Conservation (phyloP, 2,113 vertebrate species). For the Clarias magur region DNA sequence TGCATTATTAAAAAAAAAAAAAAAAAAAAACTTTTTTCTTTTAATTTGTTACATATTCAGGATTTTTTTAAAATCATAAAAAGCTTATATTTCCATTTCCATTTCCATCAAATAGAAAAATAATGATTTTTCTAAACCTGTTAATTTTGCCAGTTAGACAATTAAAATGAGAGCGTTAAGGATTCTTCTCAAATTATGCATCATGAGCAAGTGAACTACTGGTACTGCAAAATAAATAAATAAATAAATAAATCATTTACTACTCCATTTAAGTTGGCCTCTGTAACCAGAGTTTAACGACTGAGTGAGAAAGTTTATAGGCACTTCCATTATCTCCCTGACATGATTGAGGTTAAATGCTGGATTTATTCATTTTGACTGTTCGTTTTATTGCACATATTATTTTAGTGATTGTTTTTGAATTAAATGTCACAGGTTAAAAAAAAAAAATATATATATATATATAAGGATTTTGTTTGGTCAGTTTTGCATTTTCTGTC, state of each 20-base stretch:
- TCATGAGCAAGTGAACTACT: not conserved
- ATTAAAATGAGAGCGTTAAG: no score
- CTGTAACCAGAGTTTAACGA: not conserved
- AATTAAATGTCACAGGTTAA: not conserved
- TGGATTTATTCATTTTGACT: not conserved
- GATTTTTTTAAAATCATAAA: no score
- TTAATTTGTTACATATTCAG: no score
- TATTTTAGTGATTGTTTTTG: not conserved
- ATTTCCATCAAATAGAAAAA: no score
- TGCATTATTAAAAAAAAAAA: not conserved
- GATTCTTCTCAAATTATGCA: not conserved
- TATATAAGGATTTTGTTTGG: not conserved
- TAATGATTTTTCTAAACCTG: no score
- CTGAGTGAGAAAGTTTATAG: conserved; percentile 7
- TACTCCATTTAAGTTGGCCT: not conserved
- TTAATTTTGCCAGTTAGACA: no score
- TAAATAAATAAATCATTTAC: not conserved
- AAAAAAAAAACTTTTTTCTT: not conserved
- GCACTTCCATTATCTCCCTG: conserved; percentile 14
- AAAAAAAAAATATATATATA: no score
- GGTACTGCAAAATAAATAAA: not conserved
- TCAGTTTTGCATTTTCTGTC: not conserved
- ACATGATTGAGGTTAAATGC: conserved; percentile 8
- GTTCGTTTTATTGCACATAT: not conserved
- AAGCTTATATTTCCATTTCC: no score